phyloP scores from a whole-genome alignment of 2,888 invertebrate species.

The Dicyrtomina minuta region DNA sequence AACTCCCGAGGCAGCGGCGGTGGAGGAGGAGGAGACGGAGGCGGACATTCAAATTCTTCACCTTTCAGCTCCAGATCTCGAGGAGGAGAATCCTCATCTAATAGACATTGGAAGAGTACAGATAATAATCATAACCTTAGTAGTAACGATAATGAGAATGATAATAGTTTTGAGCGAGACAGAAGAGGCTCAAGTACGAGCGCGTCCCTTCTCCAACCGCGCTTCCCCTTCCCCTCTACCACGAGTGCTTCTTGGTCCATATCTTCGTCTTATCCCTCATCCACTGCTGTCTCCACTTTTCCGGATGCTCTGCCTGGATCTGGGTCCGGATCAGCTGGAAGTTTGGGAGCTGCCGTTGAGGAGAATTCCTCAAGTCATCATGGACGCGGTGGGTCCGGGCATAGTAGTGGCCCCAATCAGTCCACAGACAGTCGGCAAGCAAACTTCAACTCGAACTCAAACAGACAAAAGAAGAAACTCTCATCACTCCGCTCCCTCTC shows the following conservation, averaged over 20 bases:
- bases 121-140: too few species aligned
- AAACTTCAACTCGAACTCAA: not conserved
- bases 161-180: conserved; percentile 8
- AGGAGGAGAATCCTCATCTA: too few species aligned
- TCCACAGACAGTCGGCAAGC: too few species aligned
- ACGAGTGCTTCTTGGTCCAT: not conserved
- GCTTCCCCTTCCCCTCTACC: too few species aligned
- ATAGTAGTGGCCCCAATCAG: too few species aligned
- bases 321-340: not conserved
- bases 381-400: too few species aligned
- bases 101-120: too few species aligned
- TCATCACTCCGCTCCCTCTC: not conserved
- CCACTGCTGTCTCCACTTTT: not conserved
- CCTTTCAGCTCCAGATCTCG: too few species aligned
- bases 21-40: conserved; percentile 7
- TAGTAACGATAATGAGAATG: not conserved
- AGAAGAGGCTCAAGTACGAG: not conserved
- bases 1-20: not conserved
- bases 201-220: not conserved
- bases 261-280: not conserved
- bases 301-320: too few species aligned
- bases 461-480: conserved; percentile 6
- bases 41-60: not conserved
- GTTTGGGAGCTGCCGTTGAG: too few species aligned
- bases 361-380: too few species aligned